phyloP scores from a whole-genome alignment of 1,140 invertebrate species.

The Drosophila busckii region DNA sequence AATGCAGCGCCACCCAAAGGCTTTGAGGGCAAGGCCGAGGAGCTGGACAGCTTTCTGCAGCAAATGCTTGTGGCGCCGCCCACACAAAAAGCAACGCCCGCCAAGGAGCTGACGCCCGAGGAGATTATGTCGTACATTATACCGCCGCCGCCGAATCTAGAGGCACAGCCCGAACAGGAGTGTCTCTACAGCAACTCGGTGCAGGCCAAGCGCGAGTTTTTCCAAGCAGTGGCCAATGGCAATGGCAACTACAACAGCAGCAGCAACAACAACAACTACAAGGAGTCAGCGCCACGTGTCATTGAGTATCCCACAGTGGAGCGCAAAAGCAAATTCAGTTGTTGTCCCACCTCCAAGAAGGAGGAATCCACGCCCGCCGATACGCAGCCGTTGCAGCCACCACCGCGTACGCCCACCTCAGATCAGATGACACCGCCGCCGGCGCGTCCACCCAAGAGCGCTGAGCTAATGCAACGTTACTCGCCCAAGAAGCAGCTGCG shows the following conservation, averaged over 20 bases:
- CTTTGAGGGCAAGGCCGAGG: conserved; percentile 81
- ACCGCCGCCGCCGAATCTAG: conserved; percentile 85
- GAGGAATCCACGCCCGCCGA: conserved; percentile 32
- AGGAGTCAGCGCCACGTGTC: conserved; percentile 71
- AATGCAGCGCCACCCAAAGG: conserved; percentile 85
- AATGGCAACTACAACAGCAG: conserved; percentile 6
- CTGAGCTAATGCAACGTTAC: conserved; percentile 68
- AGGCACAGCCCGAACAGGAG: conserved; percentile 50
- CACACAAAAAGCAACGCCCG: conserved; percentile 84
- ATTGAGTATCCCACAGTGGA: conserved; percentile 85
- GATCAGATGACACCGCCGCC: conserved; percentile 77
- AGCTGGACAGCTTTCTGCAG: conserved; percentile 89
- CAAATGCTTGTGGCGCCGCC: conserved; percentile 89
- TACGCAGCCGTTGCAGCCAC: conserved; percentile 60
- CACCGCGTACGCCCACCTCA: conserved; percentile 81
- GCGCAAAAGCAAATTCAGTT: conserved; percentile 84
- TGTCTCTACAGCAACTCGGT: conserved; percentile 71
- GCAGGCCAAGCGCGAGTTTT: conserved; percentile 61
- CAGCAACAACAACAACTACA: neutral
- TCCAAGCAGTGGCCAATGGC: conserved; percentile 55
- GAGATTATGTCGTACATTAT: conserved; percentile 90
- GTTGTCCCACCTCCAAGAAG: conserved; percentile 82
- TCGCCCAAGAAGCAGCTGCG: conserved; percentile 78
- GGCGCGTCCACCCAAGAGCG: conserved; percentile 83
- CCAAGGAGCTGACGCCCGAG: conserved; percentile 86